phyloP scores from a whole-genome alignment of 2,113 vertebrate genomes.

The Hucho hucho region DNA sequence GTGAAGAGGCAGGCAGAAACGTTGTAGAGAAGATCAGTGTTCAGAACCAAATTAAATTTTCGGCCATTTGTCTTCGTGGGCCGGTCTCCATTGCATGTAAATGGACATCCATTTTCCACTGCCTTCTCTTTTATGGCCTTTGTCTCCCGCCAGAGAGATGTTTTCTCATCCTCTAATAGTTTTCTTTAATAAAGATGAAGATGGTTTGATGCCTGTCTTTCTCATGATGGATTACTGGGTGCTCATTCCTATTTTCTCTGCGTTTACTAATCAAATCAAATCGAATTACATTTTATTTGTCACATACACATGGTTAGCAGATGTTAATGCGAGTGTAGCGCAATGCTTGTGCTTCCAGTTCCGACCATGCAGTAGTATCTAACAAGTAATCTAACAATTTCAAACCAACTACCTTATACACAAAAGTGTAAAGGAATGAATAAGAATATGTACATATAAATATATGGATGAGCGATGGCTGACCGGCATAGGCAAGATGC shows the following conservation, averaged over 20 bases:
- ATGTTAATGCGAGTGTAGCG: no score
- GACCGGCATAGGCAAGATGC: no score
- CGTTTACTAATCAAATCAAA: no score
- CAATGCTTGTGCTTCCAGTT: no score
- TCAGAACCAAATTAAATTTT: slow-evolving; percentile 31
- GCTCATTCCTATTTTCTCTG: slow-evolving; percentile 31
- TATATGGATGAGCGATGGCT: no score
- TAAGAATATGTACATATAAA: no score
- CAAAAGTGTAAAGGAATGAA: no score
- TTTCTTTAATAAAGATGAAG: slow-evolving; percentile 38
- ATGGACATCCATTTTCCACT: slow-evolving; percentile 19
- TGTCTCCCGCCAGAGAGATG: slow-evolving; percentile 1
- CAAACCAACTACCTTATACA: no score
- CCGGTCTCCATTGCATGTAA: slow-evolving; percentile 20
- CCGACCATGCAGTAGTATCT: no score
- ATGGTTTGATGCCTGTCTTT: slow-evolving; percentile 27
- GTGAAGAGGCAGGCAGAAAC: slow-evolving; percentile 12
- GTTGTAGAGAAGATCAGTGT: not conserved
- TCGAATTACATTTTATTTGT: no score
- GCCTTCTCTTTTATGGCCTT: slow-evolving; percentile 27
- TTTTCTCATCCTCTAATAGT: slow-evolving; percentile 41
- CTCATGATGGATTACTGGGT: slow-evolving; percentile 25
- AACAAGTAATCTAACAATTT: no score
- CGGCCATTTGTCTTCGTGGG: slow-evolving; percentile 18
- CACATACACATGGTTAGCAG: no score